Evolutionary conservation across 2,113 vertebrate species (phyloP).

Genomic region (Scartelaos histophorus): DNA sequence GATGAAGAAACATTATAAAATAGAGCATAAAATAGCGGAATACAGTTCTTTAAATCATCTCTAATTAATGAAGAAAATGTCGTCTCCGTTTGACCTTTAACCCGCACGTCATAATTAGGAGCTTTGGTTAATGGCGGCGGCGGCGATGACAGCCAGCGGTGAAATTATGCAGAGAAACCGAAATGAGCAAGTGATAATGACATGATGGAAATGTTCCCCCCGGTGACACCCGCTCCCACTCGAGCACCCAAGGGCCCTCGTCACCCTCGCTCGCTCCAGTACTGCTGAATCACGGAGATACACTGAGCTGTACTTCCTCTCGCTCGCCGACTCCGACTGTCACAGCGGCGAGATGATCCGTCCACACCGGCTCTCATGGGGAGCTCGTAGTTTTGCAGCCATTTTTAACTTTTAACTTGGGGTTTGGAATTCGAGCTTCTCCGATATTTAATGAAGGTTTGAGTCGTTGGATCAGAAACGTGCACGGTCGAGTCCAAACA

Average conservation of each 20-base stretch:
- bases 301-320: constrained; percentile 38
- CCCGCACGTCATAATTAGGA: not conserved
- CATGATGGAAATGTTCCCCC: constrained; percentile 51
- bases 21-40: no score
- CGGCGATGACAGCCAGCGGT: constrained; percentile 26
- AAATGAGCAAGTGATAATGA: constrained; percentile 71
- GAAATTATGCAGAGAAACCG: constrained; percentile 60
- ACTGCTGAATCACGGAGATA: constrained; percentile 66
- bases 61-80: no score
- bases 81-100: not conserved
- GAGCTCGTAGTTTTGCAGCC: no score
- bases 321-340: constrained; percentile 57
- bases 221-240: constrained; percentile 12
- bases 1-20: no score
- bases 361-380: no score
- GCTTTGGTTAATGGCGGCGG: constrained; percentile 10
- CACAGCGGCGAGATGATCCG: not conserved
- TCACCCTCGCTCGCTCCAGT: constrained; percentile 52
- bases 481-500: no score
- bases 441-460: no score
- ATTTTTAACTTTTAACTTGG: no score
- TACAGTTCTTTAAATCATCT: no score
- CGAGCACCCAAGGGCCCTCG: constrained; percentile 39
- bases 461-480: no score
- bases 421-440: no score